Evolutionary conservation across 1,140 invertebrate species (phyloP).

Genomic region (honey bee (Apis mellifera)): DNA sequence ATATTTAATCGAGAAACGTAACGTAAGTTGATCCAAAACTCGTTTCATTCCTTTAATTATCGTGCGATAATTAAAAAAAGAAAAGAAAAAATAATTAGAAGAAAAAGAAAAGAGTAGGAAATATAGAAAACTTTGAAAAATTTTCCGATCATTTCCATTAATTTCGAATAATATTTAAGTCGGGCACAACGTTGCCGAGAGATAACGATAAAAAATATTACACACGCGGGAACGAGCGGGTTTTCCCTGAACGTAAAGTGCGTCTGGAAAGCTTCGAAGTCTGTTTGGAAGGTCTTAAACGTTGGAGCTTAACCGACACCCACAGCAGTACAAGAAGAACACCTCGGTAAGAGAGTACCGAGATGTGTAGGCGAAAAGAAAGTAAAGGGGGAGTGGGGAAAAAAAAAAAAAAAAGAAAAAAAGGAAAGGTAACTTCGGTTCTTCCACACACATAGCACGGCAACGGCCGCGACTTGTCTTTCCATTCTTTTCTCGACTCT

Average conservation of each 20-base stretch:
- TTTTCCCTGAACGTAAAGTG: conserved; percentile 1
- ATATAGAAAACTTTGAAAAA: neutral
- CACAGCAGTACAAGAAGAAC: conserved; percentile 26
- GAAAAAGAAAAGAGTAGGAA: neutral
- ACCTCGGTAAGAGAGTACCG: conserved; percentile 30
- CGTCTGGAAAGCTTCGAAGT: conserved; percentile 45
- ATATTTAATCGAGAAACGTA: too few species aligned
- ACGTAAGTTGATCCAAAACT: neutral
- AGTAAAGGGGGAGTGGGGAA: neutral
- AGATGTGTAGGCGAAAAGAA: conserved; percentile 25
- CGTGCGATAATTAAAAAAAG: neutral
- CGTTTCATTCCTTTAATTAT: neutral
- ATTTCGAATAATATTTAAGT: neutral
- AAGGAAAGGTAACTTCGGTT: conserved; percentile 36
- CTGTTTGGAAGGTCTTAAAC: conserved; percentile 45
- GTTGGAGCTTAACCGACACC: conserved; percentile 44
- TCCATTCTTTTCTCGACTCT: conserved; percentile 13
- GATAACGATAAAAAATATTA: conserved; percentile 3
- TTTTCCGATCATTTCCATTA: neutral
- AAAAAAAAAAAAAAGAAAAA: neutral
- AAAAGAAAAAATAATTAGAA: neutral
- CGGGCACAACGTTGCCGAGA: neutral
- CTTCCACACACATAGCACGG: conserved; percentile 11
- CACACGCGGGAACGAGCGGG: neutral
- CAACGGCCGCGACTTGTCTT: conserved; percentile 32